Percentiles rank a stretch among this genome's conserved stretches.
phyloP scores from a whole-genome alignment of 2,888 invertebrate species.

The Euclidia mi region DNA sequence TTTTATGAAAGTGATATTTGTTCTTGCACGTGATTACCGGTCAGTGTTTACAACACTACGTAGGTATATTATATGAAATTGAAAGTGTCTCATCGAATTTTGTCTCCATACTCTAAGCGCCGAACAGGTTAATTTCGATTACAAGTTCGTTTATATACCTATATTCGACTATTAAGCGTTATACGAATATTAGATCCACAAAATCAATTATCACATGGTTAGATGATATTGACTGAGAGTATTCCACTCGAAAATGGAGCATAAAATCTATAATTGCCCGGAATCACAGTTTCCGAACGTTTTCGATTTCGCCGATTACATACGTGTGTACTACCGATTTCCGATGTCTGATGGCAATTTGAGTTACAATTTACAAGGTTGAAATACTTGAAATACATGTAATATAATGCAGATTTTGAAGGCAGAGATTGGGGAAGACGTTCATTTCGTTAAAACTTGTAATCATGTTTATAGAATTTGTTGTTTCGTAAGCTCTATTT shows the following conservation, averaged over 20 bases:
- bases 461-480: not conserved
- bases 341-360: slow-evolving; percentile 76
- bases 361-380: slow-evolving; percentile 61
- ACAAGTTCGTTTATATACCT: too few relatives aligned
- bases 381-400: slow-evolving; percentile 14
- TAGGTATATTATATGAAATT: too few relatives aligned
- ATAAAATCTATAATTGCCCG: slow-evolving; percentile 65
- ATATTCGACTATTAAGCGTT: too few relatives aligned
- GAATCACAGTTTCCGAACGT: slow-evolving; percentile 72
- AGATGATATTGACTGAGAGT: slow-evolving; percentile 43
- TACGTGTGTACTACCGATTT: slow-evolving; percentile 75
- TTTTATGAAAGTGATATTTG: slow-evolving; percentile 31
- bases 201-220: slow-evolving; percentile 42
- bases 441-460: not conserved
- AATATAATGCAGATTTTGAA: not conserved
- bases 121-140: too few relatives aligned
- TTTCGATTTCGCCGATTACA: slow-evolving; percentile 77
- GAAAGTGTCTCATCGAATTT: too few relatives aligned
- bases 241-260: slow-evolving; percentile 61
- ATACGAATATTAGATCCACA: slow-evolving; percentile 19
- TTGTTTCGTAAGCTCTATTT: too few relatives aligned
- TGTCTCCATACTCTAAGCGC: too few relatives aligned
- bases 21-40: slow-evolving; percentile 15
- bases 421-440: not conserved
- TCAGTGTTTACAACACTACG: slow-evolving; percentile 8